Evolutionary conservation across 2,888 invertebrate genomes (phyloP).

Genomic region (Drosophila gaucha): DNA sequence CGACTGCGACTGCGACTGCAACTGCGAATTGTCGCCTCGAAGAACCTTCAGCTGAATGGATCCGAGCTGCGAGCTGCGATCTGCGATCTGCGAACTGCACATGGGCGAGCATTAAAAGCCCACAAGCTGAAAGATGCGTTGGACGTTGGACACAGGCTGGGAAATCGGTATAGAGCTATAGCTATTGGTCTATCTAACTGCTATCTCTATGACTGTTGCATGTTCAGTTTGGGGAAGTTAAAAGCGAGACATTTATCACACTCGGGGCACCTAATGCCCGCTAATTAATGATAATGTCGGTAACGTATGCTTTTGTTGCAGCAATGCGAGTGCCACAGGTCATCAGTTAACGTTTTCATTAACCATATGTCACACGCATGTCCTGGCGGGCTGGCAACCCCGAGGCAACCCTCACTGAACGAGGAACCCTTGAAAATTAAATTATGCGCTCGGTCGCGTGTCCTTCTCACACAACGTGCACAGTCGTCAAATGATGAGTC

Average conservation of each 20-base stretch:
- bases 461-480: slow-evolving; percentile 30
- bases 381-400: slow-evolving; percentile 37
- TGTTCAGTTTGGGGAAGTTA: slow-evolving; percentile 59
- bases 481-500: slow-evolving; percentile 66
- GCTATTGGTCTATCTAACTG: not conserved
- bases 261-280: slow-evolving; percentile 37
- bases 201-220: slow-evolving; percentile 57
- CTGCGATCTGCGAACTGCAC: slow-evolving; percentile 36
- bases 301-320: slow-evolving; percentile 21
- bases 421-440: slow-evolving; percentile 69
- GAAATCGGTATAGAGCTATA: slow-evolving; percentile 7
- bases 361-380: slow-evolving; percentile 81
- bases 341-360: slow-evolving; percentile 79
- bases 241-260: slow-evolving; percentile 45
- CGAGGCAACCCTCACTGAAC: slow-evolving; percentile 33
- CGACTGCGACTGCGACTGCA: slow-evolving; percentile 22
- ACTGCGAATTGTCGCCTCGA: slow-evolving; percentile 18
- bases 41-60: slow-evolving; percentile 27
- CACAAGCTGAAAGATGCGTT: slow-evolving; percentile 68
- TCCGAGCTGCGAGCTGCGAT: slow-evolving; percentile 11
- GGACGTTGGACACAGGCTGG: slow-evolving; percentile 45
- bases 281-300: slow-evolving; percentile 63
- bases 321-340: slow-evolving; percentile 40
- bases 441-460: slow-evolving; percentile 79
- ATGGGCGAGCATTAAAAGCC: slow-evolving; percentile 66